Base-by-base conservation (phyloP, 2,113 vertebrate genomes). In the Ptilonorhynchus violaceus region DNA sequence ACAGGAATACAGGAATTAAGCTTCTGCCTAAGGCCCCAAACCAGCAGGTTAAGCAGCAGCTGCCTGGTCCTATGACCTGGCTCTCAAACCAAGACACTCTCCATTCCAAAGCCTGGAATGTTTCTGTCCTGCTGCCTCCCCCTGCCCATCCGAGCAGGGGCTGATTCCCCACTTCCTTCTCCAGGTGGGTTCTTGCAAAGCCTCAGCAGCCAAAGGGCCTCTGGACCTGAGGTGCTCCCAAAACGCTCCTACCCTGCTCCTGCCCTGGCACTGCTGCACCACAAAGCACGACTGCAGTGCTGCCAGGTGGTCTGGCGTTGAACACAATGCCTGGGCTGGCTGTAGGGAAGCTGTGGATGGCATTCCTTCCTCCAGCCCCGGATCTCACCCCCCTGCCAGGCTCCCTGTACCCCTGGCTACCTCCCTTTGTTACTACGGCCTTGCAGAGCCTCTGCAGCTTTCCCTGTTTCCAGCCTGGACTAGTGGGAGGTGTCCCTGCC, bases 351-450 rank as follows among this genome's bases (percentile, higher is more conserved):
- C 74, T 44, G 42, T 2, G 30, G 23, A 2, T 0, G 53, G 8
- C 17, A 1, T 9, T 22, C 33, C 1, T 19, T 5, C n/a, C 50
- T 11, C 19, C 39, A n/a, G 10, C 21, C 58, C 84, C 6, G 55
- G 9, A 7, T 6, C n/a, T 22, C 37, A 11, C 76, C 30, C 8
- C 5, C 5, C 50, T 8, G 33, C 33, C 12, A 2, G n/a, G 76
- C 23, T 31, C 47, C 22, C 28, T 1, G 47, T 12, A 2, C 56
- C 23, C 39, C 23, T 20, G 35, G 18, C 59, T 44, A 19, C 41
- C 2, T 15, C 14, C 14, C 52, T 53, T 1, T 23, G 75, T 6
- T 15, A 2, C 3, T 19, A 7, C 0, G 2, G 52, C 7, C 55
- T 6, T 0, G 4, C 39, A 27, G 24, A 1, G 28, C 19, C 13